phyloP scores from a whole-genome alignment of 2,113 vertebrate genomes.

The Acanthisitta chloris region DNA sequence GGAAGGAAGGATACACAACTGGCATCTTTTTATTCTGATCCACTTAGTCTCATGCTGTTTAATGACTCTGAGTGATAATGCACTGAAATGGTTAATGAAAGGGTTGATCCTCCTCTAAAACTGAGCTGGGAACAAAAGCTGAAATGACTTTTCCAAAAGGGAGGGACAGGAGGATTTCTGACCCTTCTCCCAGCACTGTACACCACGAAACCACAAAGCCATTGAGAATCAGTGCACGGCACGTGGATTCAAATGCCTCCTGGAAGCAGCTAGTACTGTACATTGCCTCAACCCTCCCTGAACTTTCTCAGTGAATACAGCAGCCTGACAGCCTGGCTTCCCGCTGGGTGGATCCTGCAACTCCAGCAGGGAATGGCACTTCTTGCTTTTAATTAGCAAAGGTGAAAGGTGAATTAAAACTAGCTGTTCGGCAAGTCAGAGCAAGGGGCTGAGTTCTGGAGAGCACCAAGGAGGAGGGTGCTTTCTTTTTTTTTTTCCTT shows the following conservation, averaged over 20 bases:
- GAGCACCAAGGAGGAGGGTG: constrained; percentile 45
- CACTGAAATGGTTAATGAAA: constrained; percentile 32
- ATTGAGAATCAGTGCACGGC: constrained; percentile 30
- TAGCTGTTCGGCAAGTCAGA: constrained; percentile 71
- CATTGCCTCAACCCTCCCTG: constrained; percentile 64
- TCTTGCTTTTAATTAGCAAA: constrained; percentile 78
- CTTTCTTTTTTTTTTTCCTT: background rate
- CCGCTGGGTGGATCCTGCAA: constrained; percentile 70
- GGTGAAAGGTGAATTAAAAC: constrained; percentile 79
- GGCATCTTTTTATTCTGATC: background rate
- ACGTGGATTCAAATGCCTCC: constrained; percentile 63
- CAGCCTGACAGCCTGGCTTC: constrained; percentile 70
- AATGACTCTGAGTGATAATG: background rate
- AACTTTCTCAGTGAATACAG: constrained; percentile 70
- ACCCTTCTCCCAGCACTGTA: background rate
- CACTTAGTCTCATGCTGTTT: background rate
- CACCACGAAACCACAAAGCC: background rate
- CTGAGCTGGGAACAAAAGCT: constrained; percentile 5
- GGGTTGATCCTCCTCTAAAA: constrained; percentile 27
- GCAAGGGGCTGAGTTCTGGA: constrained; percentile 67
- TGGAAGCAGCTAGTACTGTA: constrained; percentile 15
- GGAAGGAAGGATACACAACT: background rate
- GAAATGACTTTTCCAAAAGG: background rate
- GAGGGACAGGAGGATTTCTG: background rate
- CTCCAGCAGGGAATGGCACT: constrained; percentile 66